Conservation (phyloP, 2,113 vertebrate species). For the Athene noctua region DNA sequence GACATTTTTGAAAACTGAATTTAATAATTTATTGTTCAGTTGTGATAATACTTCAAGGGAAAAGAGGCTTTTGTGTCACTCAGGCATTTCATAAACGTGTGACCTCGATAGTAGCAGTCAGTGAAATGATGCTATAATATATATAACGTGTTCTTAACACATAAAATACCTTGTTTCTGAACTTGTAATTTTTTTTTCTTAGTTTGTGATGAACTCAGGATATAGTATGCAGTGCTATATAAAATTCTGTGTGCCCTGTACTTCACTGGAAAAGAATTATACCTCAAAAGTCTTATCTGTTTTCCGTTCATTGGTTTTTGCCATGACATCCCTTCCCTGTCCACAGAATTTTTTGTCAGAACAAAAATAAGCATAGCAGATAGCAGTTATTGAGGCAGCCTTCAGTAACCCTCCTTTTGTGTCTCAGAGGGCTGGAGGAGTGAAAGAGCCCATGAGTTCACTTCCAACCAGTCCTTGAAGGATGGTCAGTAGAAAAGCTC, state of each 20-base stretch:
- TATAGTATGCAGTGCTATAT: neutral
- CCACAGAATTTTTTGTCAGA: neutral
- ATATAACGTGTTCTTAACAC: neutral
- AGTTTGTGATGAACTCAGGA: neutral
- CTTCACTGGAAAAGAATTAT: neutral
- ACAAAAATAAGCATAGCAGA: accelerated
- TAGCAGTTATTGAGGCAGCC: accelerated
- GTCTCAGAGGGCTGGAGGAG: neutral
- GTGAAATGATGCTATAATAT: neutral
- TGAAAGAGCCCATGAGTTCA: neutral
- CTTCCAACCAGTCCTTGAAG: neutral
- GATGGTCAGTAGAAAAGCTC: neutral
- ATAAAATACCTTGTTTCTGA: neutral
- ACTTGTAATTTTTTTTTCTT: neutral
- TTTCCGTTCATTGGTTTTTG: neutral
- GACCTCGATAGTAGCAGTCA: neutral
- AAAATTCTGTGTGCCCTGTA: neutral
- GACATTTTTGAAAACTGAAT: neutral
- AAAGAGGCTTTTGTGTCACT: neutral
- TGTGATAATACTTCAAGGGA: neutral
- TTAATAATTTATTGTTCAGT: neutral
- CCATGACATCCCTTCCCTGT: neutral
- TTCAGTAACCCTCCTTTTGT: neutral
- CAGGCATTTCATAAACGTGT: accelerated
- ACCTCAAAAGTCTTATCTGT: neutral